Conservation (phyloP, 2,888 invertebrate genomes). For the Leucoptera coffeella region DNA sequence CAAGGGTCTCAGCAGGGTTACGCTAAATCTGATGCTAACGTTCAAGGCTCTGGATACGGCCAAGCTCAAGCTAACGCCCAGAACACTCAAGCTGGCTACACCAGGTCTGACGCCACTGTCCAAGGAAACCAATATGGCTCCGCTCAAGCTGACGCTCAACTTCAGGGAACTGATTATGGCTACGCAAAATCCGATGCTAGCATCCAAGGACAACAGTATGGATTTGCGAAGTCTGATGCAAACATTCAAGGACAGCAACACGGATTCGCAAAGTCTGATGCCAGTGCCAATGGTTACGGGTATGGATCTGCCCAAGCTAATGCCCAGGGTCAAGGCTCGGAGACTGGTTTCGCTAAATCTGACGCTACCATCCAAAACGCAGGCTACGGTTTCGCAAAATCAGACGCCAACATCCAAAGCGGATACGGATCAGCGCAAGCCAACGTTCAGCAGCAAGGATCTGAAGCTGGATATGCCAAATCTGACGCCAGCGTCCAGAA, state of each 20-base stretch:
- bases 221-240: slow-evolving; percentile 10
- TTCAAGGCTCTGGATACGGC: slow-evolving; percentile 1
- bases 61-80: slow-evolving; percentile 12
- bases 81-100: background rate
- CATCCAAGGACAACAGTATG: slow-evolving; percentile 5
- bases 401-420: slow-evolving; percentile 9
- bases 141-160: slow-evolving; percentile 10
- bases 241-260: slow-evolving; percentile 8
- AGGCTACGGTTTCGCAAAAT: slow-evolving; percentile 13
- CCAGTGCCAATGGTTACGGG: slow-evolving; percentile 10
- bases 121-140: slow-evolving; percentile 7
- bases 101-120: background rate
- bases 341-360: slow-evolving; percentile 7
- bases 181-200: slow-evolving; percentile 2
- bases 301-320: slow-evolving; percentile 7
- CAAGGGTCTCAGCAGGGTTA: slow-evolving; percentile 11
- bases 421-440: slow-evolving; percentile 15
- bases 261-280: slow-evolving; percentile 5
- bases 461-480: slow-evolving; percentile 3
- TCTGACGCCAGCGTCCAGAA: slow-evolving; percentile 3
- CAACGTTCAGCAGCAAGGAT: slow-evolving; percentile 8
- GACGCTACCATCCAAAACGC: slow-evolving; percentile 12
- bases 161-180: slow-evolving; percentile 5
- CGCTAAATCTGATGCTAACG: slow-evolving; percentile 4
- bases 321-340: slow-evolving; percentile 10